These are phyloP conservation scores for Tokudaia tokunoshimensis DNA, from an alignment of 2,797 vertebrate genomes.

Conservation along the genomic window DNA sequence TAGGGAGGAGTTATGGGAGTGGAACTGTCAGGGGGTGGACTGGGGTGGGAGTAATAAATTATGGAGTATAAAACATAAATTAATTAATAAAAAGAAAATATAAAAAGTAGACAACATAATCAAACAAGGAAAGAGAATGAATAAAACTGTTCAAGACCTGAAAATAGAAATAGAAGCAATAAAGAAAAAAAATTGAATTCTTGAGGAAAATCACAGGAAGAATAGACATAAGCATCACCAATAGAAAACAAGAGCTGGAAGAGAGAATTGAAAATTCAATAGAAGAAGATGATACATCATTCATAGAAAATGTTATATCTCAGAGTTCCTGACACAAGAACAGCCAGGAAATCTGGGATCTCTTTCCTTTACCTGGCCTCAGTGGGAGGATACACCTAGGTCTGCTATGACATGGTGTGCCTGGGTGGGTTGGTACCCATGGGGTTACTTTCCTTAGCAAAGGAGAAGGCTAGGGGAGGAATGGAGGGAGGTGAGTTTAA, in stretches of 20 bases:
- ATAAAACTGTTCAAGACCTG: neutral
- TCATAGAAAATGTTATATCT: neutral
- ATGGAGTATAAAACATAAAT: too few species aligned
- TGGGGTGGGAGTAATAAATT: too few species aligned
- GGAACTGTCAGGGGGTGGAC: too few species aligned
- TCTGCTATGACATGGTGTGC: neutral
- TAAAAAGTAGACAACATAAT: too few species aligned
- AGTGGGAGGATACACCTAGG: neutral
- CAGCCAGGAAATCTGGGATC: neutral
- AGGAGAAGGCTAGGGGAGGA: neutral
- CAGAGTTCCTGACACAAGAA: neutral
- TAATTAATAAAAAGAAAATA: too few species aligned
- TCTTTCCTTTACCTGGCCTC: neutral
- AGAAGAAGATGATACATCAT: neutral
- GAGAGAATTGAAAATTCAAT: neutral
- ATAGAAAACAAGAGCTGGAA: neutral
- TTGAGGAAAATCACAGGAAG: neutral
- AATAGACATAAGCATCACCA: neutral
- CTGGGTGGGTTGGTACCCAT: neutral
- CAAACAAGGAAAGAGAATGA: neutral
- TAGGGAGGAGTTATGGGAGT: too few species aligned
- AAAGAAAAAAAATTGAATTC: neutral
- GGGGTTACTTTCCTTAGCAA: neutral
- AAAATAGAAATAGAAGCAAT: neutral
- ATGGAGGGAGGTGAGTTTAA: neutral